Evolutionary conservation across 2,797 vertebrate species (phyloP).

Genomic region (Brachymystax lenok): DNA sequence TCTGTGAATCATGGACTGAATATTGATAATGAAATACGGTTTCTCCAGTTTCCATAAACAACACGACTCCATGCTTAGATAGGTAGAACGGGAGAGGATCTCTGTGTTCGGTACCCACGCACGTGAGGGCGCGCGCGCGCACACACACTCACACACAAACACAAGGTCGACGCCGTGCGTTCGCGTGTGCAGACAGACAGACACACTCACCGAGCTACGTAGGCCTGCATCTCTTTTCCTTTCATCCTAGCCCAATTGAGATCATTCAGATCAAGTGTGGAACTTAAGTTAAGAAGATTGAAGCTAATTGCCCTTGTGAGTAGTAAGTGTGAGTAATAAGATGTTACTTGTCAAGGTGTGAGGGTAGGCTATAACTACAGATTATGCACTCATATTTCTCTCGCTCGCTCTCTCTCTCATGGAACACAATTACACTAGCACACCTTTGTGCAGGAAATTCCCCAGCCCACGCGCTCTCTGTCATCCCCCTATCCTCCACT

Average conservation of each 20-base stretch:
- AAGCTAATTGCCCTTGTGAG: no score
- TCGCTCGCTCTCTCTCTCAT: conserved; percentile 2
- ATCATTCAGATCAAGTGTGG: neutral
- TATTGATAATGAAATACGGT: conserved; percentile 1
- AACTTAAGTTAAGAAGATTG: neutral
- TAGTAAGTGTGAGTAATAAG: neutral
- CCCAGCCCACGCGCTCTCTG: conserved; percentile 21
- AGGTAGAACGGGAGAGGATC: conserved; percentile 28
- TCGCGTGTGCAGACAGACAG: neutral
- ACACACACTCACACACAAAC: neutral
- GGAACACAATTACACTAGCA: conserved; percentile 37
- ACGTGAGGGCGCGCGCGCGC: neutral
- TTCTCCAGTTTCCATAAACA: neutral
- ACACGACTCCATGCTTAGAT: neutral
- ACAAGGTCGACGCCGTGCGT: neutral
- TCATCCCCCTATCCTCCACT: conserved; percentile 1
- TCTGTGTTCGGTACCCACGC: neutral
- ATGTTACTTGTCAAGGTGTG: neutral
- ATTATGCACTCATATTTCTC: neutral
- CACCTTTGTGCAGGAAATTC: conserved; percentile 49
- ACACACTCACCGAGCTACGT: neutral
- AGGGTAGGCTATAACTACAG: neutral
- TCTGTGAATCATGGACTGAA: conserved; percentile 10
- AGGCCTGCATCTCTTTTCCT: neutral
- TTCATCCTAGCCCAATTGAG: neutral